Evolutionary conservation across 2,888 invertebrate species (phyloP), one percentile per base, ranked within the genome.

Genomic region (Cheilosia grossa): DNA sequence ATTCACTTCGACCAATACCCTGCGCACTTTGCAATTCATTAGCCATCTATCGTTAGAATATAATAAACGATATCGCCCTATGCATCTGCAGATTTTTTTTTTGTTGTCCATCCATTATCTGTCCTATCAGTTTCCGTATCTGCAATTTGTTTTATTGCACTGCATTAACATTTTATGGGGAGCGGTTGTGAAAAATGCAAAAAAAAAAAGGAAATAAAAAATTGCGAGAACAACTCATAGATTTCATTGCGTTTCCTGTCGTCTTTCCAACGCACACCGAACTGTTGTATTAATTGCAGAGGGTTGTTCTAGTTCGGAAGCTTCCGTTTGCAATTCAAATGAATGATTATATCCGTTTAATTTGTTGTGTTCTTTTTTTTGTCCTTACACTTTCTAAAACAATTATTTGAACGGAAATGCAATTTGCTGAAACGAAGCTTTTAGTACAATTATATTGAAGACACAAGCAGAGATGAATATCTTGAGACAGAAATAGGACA

Each of bases 281-380:
- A 19, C 53, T 61, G 49, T 56, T 51, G 27, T 49, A 66, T 66
- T 75, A 80, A 80, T 80, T 74, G 80, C 80, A 58, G 53, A 59
- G 42, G 59, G 58, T 30, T 51, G 74, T 58, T 73, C 44, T 58
- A 30, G 44, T 53, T 73, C 37, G 44, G 30, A 56, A 40, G 51
- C 56, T 79, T 83, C 83, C 83, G 83, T 70, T 80, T 66, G 80
- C 70, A 83, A 83, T 83, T 70, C 70, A 70, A 83, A 64, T 74
- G 69, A 73, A 61, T 75, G 67, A 75, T 74, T 51, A 56, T 73
- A 63, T 69, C 67, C 79, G 51, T 66, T 53, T 61, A 56, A 9
- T 58, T 66, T 58, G 30, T 59, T n/a, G 9, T 30, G 30, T 24
- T 24, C n/a, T n/a, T 51, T 24, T 27, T 24, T 63, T 10, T 13